Percentiles rank a stretch among this genome's conserved stretches.
phyloP scores from a whole-genome alignment of 2,113 vertebrate species.

The Oenanthe oenanthe region DNA sequence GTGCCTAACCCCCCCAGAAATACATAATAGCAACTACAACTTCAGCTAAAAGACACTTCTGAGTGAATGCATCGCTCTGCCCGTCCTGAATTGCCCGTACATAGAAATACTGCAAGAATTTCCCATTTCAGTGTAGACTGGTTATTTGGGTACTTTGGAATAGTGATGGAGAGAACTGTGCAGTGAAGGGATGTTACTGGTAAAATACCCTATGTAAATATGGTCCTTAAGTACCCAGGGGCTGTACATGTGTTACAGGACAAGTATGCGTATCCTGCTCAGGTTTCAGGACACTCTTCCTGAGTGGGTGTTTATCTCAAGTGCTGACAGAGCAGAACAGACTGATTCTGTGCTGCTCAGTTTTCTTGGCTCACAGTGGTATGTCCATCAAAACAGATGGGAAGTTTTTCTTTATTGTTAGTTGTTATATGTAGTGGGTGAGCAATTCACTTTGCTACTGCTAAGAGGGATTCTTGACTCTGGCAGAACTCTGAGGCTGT shows the following conservation, averaged over 20 bases:
- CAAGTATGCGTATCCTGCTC: background rate
- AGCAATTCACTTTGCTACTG: background rate
- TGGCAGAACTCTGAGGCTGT: background rate
- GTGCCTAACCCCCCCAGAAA: background rate
- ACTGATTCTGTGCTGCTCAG: background rate
- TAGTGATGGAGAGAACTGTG: background rate
- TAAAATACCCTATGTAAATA: background rate
- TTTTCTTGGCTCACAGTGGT: background rate
- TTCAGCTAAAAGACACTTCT: background rate
- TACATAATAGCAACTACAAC: background rate
- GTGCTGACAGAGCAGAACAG: background rate
- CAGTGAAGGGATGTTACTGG: background rate
- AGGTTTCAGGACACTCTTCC: background rate
- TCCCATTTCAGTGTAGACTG: background rate
- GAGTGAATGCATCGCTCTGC: background rate
- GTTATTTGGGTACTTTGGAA: background rate
- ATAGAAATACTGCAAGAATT: background rate
- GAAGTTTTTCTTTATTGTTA: background rate
- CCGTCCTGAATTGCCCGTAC: background rate
- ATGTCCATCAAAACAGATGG: background rate
- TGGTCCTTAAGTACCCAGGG: background rate
- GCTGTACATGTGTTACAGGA: background rate
- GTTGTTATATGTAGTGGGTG: background rate
- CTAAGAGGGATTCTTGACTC: background rate
- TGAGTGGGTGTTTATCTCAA: background rate